Conservation (phyloP, 64 coral and sea anemone species). For the Astreopora myriophthalma region DNA sequence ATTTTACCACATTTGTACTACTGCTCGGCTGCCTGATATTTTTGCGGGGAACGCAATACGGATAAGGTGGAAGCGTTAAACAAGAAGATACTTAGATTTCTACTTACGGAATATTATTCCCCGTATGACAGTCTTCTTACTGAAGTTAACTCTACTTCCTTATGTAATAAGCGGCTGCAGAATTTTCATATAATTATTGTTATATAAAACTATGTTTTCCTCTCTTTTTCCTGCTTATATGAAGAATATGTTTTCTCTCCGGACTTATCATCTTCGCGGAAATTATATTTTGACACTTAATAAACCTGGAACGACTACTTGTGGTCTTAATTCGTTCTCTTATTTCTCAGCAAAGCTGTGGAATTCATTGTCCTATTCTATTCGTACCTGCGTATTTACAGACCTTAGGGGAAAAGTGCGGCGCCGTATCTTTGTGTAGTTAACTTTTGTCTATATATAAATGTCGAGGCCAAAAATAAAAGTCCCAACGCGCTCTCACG, state of each 20-base stretch:
- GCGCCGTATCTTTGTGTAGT: neutral
- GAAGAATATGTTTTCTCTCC: too few relatives aligned
- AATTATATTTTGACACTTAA: too few relatives aligned
- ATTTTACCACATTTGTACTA: slow-evolving; percentile 48
- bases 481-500: too few relatives aligned
- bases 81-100: slow-evolving; percentile 21
- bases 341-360: too few relatives aligned
- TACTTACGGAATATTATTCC: neutral
- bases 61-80: slow-evolving; percentile 18
- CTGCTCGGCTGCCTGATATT: slow-evolving; percentile 29
- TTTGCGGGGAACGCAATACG: neutral
- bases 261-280: too few relatives aligned
- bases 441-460: neutral
- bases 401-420: too few relatives aligned
- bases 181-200: neutral
- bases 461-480: too few relatives aligned
- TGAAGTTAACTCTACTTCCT: neutral
- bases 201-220: neutral
- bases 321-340: neutral
- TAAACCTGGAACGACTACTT: too few relatives aligned
- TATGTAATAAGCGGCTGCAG: neutral
- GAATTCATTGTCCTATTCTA: too few relatives aligned
- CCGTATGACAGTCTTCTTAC: neutral
- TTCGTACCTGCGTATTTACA: too few relatives aligned
- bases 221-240: neutral